Conservation (phyloP, 2,113 vertebrate species). For the Oceanites oceanicus region DNA sequence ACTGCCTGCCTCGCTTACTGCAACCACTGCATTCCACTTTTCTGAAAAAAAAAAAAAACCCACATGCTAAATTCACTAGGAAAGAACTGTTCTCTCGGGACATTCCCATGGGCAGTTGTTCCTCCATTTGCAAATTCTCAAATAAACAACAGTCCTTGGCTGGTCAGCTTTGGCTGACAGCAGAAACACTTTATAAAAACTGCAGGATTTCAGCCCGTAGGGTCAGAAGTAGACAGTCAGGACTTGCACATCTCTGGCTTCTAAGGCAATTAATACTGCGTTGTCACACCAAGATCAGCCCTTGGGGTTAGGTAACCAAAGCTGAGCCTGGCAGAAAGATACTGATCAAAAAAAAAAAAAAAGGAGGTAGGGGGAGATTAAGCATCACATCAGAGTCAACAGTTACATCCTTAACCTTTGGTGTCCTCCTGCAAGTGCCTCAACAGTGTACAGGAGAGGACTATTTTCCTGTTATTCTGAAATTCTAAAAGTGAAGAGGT, state of each 20-base stretch:
- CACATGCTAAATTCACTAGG: not conserved
- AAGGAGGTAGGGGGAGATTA: not conserved
- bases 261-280: not conserved
- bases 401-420: not conserved
- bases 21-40: not conserved
- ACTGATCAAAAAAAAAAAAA: no score
- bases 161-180: not conserved
- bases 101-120: not conserved
- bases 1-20: no score
- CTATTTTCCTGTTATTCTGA: not conserved
- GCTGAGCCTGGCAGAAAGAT: not conserved
- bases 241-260: not conserved
- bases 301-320: not conserved
- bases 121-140: not conserved
- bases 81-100: not conserved
- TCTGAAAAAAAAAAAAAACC: not conserved
- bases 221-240: not conserved
- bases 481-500: not conserved
- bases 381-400: not conserved
- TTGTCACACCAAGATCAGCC: not conserved
- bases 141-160: not conserved
- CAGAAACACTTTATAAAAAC: rapidly evolving
- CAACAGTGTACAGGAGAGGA: not conserved
- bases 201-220: not conserved
- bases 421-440: not conserved